Conservation (phyloP, 2,113 vertebrate genomes). For the Lophotis ruficrista region DNA sequence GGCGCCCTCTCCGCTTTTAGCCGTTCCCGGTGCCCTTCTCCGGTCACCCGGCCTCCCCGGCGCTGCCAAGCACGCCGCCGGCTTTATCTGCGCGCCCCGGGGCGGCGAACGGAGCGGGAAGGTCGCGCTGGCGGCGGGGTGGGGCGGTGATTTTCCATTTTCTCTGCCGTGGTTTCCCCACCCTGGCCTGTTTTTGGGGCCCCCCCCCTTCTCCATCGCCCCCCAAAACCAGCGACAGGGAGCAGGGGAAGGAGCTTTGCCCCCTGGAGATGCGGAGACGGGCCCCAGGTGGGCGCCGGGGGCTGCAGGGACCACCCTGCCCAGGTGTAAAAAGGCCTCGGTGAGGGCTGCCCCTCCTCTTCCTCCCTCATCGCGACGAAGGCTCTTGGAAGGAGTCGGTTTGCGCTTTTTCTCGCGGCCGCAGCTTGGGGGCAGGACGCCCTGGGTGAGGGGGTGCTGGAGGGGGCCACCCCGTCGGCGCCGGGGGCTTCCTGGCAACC, state of each 20-base stretch:
- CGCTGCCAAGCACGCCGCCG: accelerated
- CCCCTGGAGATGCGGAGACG: accelerated
- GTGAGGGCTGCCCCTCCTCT: accelerated
- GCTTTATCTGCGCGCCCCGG: neutral
- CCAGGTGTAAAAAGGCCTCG: neutral
- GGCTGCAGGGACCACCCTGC: neutral
- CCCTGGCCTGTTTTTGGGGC: neutral
- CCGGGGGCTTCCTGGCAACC: neutral
- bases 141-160: neutral
- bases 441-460: neutral
- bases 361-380: accelerated
- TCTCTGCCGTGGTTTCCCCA: too few relatives aligned
- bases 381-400: neutral
- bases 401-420: neutral
- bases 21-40: neutral
- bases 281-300: neutral
- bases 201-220: neutral
- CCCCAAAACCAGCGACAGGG: neutral
- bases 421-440: neutral
- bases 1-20: neutral
- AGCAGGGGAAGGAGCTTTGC: neutral
- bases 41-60: accelerated
- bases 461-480: neutral
- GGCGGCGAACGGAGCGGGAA: accelerated
- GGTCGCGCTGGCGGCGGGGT: neutral